These are phyloP conservation scores for Pteruthius melanotis DNA, from an alignment of 2,113 vertebrate species.

Conservation along the genomic window DNA sequence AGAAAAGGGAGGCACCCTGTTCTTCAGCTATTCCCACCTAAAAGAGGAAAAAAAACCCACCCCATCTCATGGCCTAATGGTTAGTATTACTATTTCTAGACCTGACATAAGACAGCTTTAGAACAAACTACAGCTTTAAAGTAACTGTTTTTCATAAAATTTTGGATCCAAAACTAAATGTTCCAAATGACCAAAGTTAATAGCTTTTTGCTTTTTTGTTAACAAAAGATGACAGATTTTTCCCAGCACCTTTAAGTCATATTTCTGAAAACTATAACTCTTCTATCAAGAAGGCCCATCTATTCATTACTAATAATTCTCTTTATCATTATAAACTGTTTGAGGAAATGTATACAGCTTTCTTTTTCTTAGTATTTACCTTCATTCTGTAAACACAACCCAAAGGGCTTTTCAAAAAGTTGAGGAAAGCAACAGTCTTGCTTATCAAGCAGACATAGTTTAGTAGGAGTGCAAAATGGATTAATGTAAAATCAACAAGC, in stretches of 20 bases:
- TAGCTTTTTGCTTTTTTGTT: slow-evolving; percentile 4
- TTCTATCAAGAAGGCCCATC: slow-evolving; percentile 1
- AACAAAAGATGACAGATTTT: slow-evolving; percentile 42
- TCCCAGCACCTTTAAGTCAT: slow-evolving; percentile 14
- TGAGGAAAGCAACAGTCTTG: neutral
- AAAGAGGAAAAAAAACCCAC: neutral
- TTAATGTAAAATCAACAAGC: neutral
- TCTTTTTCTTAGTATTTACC: slow-evolving; percentile 31
- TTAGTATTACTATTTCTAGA: slow-evolving; percentile 27
- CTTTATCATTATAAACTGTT: neutral
- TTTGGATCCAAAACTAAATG: neutral
- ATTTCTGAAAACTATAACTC: slow-evolving; percentile 25
- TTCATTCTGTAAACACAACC: slow-evolving; percentile 9
- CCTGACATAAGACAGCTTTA: neutral
- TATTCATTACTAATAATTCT: slow-evolving; percentile 16
- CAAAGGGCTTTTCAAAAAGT: slow-evolving; percentile 17
- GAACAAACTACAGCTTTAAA: neutral
- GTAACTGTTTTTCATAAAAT: neutral
- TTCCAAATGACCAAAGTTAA: neutral
- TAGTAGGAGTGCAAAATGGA: neutral
- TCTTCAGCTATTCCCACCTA: neutral
- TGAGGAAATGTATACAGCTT: neutral
- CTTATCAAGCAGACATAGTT: neutral
- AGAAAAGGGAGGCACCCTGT: slow-evolving; percentile 16
- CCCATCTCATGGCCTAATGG: neutral